Conservation (phyloP, 1,140 invertebrate species). For the Palaemon carinicauda region DNA sequence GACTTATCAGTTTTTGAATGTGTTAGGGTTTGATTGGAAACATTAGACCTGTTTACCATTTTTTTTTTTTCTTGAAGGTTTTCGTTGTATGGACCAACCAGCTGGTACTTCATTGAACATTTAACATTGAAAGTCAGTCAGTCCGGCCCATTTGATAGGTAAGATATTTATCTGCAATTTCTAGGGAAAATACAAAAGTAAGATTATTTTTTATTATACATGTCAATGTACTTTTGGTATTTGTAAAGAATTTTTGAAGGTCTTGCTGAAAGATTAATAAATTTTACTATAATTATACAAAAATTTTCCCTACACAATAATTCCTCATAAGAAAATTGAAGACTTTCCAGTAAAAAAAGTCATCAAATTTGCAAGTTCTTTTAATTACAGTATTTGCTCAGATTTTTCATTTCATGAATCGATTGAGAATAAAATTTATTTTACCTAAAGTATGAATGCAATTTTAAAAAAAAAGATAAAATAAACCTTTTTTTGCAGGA, state of each 20-base stretch:
- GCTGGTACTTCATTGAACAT: constrained; percentile 57
- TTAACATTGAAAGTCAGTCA: constrained; percentile 40
- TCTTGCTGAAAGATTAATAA: too few species aligned
- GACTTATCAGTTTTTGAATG: too few species aligned
- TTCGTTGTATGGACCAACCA: constrained; percentile 39
- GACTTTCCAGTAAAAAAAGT: too few species aligned
- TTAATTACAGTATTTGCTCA: not conserved
- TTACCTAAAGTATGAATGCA: not conserved
- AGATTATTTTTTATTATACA: too few species aligned
- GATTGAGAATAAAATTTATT: too few species aligned
- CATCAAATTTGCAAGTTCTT: not conserved
- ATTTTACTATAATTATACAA: too few species aligned
- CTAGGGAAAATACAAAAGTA: too few species aligned
- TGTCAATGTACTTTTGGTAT: not conserved
- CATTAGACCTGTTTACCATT: too few species aligned
- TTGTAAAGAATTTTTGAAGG: not conserved
- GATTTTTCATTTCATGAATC: not conserved
- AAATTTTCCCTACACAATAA: too few species aligned
- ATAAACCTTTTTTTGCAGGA: not conserved
- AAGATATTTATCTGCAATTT: not conserved
- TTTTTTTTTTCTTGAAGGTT: too few species aligned
- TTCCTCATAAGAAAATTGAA: too few species aligned
- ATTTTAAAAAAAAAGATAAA: not conserved
- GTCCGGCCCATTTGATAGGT: constrained; percentile 44
- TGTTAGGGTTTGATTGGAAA: too few species aligned